Base-by-base conservation (phyloP, 2,888 invertebrate genomes). In the Pandemis cinnamomeana region DNA sequence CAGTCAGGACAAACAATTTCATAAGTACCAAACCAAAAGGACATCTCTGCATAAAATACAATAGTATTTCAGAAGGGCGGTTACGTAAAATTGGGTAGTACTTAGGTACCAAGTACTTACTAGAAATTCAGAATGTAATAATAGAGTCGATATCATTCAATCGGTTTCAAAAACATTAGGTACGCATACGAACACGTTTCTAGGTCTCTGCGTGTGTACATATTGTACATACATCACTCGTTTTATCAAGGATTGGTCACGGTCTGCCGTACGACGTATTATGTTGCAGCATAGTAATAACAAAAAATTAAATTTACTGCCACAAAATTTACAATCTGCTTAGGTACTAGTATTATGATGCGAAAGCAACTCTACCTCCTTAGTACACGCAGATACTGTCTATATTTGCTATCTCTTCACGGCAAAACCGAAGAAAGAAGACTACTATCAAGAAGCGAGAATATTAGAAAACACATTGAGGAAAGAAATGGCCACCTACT, bases 221-320 rank as follows among this genome's bases (percentile, higher is more conserved):
- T 20, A 36, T 36, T 36, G 15, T 20, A 44, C 44, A 20, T 41
- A 13, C 20, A 20, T 41, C 5, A 46, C 46, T 41, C 20, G 44
- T 63, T 36, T 36, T 63, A 44, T 63, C 63, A 20, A 44, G 41
- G 15, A 63, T 63, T 63, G 42, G 63, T 11, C 20, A 44, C 63
- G 44, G 63, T 15, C 61, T n/a, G 61, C 41, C 36, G 7, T 61
- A 41, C 41, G 6, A 41, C 7, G 60, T 60, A 60, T 36, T 60
- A 36, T 36, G 60, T 36, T 36, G 36, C 36, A 60, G 27, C 36
- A 55, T 11, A 1, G 55, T 58, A 58, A 58, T 58, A 58, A 58
- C 27, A 55, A 7, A 55, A 15, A 55, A 55, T 20, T 55, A 8
- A 8, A 55, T 55, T 55, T 20, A 20, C 15, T 55, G 7, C 53